Conservation (phyloP, 2,113 vertebrate genomes). For the Leiothrix lutea region DNA sequence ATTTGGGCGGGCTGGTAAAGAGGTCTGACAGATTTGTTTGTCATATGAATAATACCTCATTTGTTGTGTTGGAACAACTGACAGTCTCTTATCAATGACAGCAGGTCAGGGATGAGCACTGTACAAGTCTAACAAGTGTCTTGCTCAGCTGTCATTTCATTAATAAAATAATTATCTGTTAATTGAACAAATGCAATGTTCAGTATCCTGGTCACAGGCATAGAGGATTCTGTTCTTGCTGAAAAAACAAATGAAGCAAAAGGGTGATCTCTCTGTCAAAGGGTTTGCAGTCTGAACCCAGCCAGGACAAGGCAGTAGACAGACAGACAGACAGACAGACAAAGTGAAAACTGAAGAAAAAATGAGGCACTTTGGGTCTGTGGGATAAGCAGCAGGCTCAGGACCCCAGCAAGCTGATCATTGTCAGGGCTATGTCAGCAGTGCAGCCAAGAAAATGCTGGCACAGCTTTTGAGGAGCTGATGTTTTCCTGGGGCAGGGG, state of each 20-base stretch:
- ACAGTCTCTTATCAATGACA: not conserved
- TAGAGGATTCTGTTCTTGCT: not conserved
- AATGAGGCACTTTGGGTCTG: not conserved
- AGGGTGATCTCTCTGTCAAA: not conserved
- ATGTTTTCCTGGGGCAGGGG: not conserved
- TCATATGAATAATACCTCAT: not conserved
- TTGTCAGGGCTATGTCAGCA: not conserved
- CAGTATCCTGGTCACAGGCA: not conserved
- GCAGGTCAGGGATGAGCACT: not conserved
- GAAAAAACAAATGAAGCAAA: not conserved
- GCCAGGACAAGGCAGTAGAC: not conserved
- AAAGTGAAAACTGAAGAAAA: not conserved
- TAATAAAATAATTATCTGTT: not conserved
- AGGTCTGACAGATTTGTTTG: slow-evolving; percentile 16
- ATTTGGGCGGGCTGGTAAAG: slow-evolving; percentile 1
- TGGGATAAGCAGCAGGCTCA: not conserved
- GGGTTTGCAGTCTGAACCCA: not conserved
- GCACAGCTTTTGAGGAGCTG: not conserved
- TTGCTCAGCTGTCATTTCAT: not conserved
- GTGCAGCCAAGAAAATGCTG: not conserved
- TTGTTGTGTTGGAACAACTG: not conserved
- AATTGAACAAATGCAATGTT: not conserved
- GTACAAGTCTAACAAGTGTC: not conserved
- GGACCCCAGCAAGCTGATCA: not conserved
- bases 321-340: not conserved